Evolutionary conservation across 2,797 vertebrate genomes (phyloP).

Genomic region (Hemibagrus guttatus): DNA sequence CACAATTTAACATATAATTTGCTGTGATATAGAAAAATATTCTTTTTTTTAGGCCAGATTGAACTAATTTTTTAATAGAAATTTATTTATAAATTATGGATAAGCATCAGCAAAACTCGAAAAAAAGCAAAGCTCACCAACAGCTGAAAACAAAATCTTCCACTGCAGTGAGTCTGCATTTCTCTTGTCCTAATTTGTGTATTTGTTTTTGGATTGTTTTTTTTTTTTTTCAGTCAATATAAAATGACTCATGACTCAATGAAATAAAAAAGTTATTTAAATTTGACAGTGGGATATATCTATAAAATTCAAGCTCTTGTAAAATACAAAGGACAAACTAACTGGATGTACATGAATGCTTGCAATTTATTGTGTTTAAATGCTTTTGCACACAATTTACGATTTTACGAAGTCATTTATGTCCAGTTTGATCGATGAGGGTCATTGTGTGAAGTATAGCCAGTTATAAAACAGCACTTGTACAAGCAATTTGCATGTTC

Average conservation of each 20-base stretch:
- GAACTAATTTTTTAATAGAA: background rate
- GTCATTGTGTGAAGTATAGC: background rate
- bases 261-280: background rate
- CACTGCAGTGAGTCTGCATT: background rate
- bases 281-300: background rate
- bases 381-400: background rate
- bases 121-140: background rate
- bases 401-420: background rate
- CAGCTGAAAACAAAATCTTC: background rate
- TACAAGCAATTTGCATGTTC: background rate
- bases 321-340: background rate
- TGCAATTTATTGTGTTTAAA: background rate
- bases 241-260: background rate
- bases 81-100: background rate
- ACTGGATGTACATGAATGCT: too few species aligned
- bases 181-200: background rate
- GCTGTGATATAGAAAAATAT: background rate
- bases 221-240: background rate
- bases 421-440: background rate
- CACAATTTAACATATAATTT: too few species aligned
- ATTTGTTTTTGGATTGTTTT: background rate
- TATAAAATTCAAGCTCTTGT: background rate
- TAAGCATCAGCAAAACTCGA: background rate
- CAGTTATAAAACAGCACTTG: background rate
- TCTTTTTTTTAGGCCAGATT: background rate